Conservation (phyloP, 2,113 vertebrate species). For the Stomatorhinus ivindoensis region DNA sequence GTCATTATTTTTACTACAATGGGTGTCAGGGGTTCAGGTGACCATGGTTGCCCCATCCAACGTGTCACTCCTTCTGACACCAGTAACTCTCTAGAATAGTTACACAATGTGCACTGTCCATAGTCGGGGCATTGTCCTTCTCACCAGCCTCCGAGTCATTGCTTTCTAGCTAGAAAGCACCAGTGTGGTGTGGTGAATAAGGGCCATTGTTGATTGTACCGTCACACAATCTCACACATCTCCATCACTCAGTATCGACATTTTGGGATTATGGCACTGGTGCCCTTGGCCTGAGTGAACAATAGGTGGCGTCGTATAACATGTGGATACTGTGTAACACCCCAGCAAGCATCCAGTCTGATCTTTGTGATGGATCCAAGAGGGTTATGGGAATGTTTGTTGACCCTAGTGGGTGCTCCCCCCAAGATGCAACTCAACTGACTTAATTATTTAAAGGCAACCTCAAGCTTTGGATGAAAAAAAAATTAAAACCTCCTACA, state of each 20-base stretch:
- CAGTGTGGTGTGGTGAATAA: background rate
- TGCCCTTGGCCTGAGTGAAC: conserved; percentile 15
- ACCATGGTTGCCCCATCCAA: background rate
- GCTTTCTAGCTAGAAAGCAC: background rate
- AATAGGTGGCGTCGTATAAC: conserved; percentile 44
- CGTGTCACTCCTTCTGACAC: background rate
- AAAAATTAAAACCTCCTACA: background rate
- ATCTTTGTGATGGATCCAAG: background rate
- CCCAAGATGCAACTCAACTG: background rate
- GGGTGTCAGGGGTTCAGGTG: background rate
- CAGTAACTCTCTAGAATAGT: background rate
- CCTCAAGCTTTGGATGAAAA: background rate
- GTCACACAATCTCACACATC: background rate
- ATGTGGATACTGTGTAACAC: conserved; percentile 30
- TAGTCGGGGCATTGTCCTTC: background rate
- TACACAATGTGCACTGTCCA: background rate
- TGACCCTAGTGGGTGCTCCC: background rate
- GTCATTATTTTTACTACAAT: background rate
- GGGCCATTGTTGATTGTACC: conserved; percentile 1
- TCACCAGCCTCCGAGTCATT: background rate
- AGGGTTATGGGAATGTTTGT: background rate
- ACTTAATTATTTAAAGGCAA: background rate
- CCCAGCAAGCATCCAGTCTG: conserved; percentile 13
- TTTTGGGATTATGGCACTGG: background rate
- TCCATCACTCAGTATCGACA: background rate